Evolutionary conservation across 1,140 invertebrate species (phyloP).

Genomic region (Drosophila aff.): DNA sequence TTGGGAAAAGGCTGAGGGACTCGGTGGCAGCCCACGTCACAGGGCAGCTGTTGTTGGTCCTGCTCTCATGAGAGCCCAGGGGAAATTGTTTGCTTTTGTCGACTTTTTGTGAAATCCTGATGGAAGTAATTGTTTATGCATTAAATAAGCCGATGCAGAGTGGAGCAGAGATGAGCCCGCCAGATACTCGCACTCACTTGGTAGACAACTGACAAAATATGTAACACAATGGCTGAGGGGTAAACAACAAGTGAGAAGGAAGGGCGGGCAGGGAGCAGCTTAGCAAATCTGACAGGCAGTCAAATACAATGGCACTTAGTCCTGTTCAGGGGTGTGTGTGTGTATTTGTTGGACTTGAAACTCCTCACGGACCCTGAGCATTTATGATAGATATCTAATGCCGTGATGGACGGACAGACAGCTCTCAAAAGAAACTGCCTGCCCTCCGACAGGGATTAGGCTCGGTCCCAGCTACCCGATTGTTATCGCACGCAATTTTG

Average conservation of each 20-base stretch:
- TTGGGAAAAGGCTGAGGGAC: slow-evolving; percentile 40
- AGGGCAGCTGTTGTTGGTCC: slow-evolving; percentile 25
- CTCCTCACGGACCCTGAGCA: slow-evolving; percentile 57
- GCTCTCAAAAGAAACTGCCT: slow-evolving; percentile 41
- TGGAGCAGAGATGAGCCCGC: slow-evolving; percentile 38
- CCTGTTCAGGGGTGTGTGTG: slow-evolving; percentile 31
- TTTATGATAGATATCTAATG: slow-evolving; percentile 79
- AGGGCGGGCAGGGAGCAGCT: slow-evolving; percentile 43
- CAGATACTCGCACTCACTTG: slow-evolving; percentile 42
- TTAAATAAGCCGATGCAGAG: slow-evolving; percentile 72
- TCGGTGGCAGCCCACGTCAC: slow-evolving; percentile 14
- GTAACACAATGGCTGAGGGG: slow-evolving; percentile 58
- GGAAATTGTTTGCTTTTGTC: slow-evolving; percentile 75
- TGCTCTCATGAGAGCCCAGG: slow-evolving; percentile 5
- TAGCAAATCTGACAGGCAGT: slow-evolving; percentile 68
- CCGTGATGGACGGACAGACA: slow-evolving; percentile 58
- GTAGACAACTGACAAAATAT: slow-evolving; percentile 82
- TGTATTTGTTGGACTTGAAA: slow-evolving; percentile 3
- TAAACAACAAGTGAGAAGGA: slow-evolving; percentile 69
- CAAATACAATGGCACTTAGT: slow-evolving; percentile 78
- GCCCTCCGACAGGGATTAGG: slow-evolving; percentile 66
- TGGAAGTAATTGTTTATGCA: slow-evolving; percentile 83
- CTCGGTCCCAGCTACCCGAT: slow-evolving; percentile 54
- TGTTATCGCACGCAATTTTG: slow-evolving; percentile 84
- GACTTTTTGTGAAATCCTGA: slow-evolving; percentile 82